Conservation (phyloP, 2,113 vertebrate genomes). For the Uria aalge region DNA sequence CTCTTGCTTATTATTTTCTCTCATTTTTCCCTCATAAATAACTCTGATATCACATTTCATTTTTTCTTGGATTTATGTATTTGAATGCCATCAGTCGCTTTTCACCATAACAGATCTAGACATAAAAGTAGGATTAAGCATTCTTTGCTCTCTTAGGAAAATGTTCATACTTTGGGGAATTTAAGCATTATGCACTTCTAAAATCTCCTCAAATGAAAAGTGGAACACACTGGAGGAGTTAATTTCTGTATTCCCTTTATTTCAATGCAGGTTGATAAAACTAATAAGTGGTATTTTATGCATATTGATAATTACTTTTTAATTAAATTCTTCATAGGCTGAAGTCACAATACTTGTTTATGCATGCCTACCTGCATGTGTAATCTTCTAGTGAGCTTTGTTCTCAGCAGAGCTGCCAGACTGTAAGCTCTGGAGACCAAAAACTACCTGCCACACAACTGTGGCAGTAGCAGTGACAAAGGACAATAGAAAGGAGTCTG, state of each 20-base stretch:
- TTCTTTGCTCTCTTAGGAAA: constrained; percentile 47
- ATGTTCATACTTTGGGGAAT: constrained; percentile 23
- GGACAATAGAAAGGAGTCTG: neutral
- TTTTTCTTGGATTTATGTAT: neutral
- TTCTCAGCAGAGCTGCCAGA: neutral
- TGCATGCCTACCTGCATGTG: neutral
- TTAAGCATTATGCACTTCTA: constrained; percentile 12
- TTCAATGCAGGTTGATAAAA: neutral
- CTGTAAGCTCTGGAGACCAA: neutral
- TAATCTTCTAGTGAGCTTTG: neutral
- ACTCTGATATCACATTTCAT: neutral
- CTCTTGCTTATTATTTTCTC: neutral
- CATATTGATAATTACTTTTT: constrained; percentile 11
- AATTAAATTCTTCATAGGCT: constrained; percentile 41
- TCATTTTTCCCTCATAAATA: neutral
- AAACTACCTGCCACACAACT: neutral
- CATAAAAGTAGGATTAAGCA: constrained; percentile 36
- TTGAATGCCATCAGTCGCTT: neutral
- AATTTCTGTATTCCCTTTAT: neutral
- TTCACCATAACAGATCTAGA: neutral
- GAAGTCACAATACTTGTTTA: neutral
- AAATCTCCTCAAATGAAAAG: constrained; percentile 12
- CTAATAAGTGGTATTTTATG: neutral
- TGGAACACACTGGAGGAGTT: neutral
- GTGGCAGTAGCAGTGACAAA: neutral